Conservation (phyloP, 2,888 invertebrate genomes). For the Sycophila texana region DNA sequence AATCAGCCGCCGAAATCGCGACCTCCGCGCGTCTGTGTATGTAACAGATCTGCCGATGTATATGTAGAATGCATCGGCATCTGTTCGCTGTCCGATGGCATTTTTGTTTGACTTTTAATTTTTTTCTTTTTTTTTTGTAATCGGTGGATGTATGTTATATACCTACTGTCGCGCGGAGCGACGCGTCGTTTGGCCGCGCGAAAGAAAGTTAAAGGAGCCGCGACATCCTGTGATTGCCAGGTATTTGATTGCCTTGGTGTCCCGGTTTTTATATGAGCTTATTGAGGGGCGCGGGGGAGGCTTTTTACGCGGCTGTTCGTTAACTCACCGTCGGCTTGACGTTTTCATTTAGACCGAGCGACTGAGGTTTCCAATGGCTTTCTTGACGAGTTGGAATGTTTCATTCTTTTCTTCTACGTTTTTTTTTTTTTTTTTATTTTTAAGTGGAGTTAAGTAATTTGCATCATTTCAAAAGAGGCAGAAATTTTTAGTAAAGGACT, state of each 20-base stretch:
- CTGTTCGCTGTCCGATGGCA: constrained; percentile 38
- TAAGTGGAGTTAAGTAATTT: neutral
- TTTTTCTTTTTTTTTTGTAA: neutral
- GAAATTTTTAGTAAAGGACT: too few relatives aligned
- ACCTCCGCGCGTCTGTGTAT: too few relatives aligned
- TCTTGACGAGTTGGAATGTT: neutral
- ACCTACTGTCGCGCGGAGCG: neutral
- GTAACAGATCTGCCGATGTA: too few relatives aligned
- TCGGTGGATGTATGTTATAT: neutral
- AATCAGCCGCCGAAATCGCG: constrained; percentile 30
- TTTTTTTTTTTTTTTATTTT: neutral
- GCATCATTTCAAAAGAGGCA: too few relatives aligned
- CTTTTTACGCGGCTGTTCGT: neutral
- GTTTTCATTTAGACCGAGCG: neutral
- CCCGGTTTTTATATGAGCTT: neutral
- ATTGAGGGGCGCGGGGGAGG: neutral
- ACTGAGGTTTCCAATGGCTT: neutral
- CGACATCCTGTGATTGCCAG: neutral
- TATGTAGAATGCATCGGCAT: neutral
- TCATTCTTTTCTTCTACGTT: neutral
- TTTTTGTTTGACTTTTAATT: neutral
- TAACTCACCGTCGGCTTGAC: neutral
- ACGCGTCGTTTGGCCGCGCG: neutral
- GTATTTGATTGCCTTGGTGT: constrained; percentile 11
- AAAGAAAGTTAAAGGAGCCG: neutral